Evolutionary conservation across 2,888 invertebrate genomes (phyloP).

Genomic region (Epiblema foenella): DNA sequence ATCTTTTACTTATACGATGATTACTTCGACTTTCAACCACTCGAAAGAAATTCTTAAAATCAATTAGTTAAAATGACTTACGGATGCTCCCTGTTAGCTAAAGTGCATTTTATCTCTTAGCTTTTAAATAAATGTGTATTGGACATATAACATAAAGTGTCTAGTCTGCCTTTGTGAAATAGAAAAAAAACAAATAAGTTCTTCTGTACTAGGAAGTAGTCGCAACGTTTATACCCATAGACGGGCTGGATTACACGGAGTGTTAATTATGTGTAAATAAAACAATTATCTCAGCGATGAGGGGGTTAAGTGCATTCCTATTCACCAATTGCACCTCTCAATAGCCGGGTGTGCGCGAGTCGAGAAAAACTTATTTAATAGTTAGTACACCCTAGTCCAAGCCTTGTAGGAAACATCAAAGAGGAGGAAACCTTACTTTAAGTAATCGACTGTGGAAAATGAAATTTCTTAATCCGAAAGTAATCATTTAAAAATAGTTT

Average conservation of each 20-base stretch:
- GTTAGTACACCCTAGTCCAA: neutral
- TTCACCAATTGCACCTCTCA: slow-evolving; percentile 28
- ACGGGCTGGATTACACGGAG: slow-evolving; percentile 19
- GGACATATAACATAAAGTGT: neutral
- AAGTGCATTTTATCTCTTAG: slow-evolving; percentile 9
- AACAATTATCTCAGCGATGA: slow-evolving; percentile 34
- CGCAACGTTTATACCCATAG: neutral
- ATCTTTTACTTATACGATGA: too few species aligned
- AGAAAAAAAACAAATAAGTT: neutral
- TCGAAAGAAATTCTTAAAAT: neutral
- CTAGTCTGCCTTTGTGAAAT: too few species aligned
- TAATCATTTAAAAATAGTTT: too few species aligned
- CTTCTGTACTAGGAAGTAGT: slow-evolving; percentile 4
- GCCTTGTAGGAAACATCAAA: neutral
- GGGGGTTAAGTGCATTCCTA: slow-evolving; percentile 36
- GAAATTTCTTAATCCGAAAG: too few species aligned
- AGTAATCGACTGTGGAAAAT: neutral
- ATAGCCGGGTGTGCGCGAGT: slow-evolving; percentile 8
- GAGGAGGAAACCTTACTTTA: neutral
- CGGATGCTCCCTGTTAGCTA: neutral
- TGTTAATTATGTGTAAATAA: slow-evolving; percentile 36
- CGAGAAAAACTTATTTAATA: slow-evolving; percentile 12
- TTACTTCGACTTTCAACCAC: neutral
- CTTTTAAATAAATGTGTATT: slow-evolving; percentile 7
- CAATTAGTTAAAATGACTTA: neutral